Evolutionary conservation across 2,797 vertebrate species (phyloP), one percentile per base, ranked within the genome.

Genomic region (Syndactyla subalaris): DNA sequence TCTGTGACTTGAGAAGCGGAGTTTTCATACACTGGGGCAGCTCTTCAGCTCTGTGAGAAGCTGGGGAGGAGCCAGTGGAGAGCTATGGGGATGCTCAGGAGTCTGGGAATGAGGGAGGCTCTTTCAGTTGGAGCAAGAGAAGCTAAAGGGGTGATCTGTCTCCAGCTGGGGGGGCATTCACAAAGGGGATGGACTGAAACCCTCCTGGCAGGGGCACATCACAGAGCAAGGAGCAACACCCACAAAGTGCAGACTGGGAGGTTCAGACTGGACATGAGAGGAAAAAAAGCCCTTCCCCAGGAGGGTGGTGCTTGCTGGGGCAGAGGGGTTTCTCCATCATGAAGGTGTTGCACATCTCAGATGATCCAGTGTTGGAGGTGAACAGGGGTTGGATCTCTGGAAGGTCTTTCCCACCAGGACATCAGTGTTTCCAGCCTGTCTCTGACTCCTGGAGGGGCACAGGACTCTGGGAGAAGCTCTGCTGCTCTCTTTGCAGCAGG

Each of bases 401-500:
- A 55, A 77, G 46, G 39, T 52, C 62, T 76, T 71, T 93, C 27
- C 55, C 43, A 34, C 2, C 62, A 24, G 49, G 30, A 20, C 0
- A 0, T 46, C 21, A 12, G 51, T 54, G 66, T 55, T 78, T 82
- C 43, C 67, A 75, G 14, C 70, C 58, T 48, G 20, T 55, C 32
- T 10, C 38, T 51, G 49, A 0, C 29, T 91, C 26, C 30, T 20
- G 38, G 45, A 84, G 72, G 51, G 66, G 57, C 52, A 29, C 30
- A 41, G 63, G 57, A 51, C 54, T 72, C 74, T 23, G 26, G 55
- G 27, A 62, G 66, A 75, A 74, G 85, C 3, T 2, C 46, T 89
- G 83, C 71, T 72, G 71, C 83, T 21, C 63, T 85, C 51, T 48
- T 76, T 85, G 93, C 86, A 85, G 88, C 55, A 79, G 77, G 52